Base-by-base conservation (phyloP, 2,113 vertebrate species). In the Macquaria ambigua region DNA sequence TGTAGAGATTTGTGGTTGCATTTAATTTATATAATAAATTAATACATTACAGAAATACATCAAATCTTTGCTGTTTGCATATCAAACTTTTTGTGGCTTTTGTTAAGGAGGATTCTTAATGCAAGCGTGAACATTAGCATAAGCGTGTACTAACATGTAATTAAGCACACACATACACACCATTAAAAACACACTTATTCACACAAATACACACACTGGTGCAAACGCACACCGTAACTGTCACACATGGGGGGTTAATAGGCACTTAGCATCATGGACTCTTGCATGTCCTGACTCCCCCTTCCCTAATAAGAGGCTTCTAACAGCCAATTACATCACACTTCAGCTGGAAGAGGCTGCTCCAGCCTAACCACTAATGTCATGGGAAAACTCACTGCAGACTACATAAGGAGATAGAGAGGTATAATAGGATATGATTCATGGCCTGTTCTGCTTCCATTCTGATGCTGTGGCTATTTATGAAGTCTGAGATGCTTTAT, bases 311-410 rank as follows among this genome's bases (percentile, higher is more conserved):
- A 77, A 88, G 74, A 85, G 84, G 68, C 74, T 84, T 89, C 77
- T 74, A 93, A 92, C 70, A 61, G 77, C 80, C 82, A 90, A 68
- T 92, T 92, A 83, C 83, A 69, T 88, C 87, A 74, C 83, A 87
- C 76, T 84, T 84, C 70, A 89, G 79, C 73, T 85, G 80, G 34
- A 73, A 28, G 58, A 81, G 43, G 64, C 64, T 21, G 37, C 81
- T 83, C 34, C 25, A 41, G 48, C 73, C 74, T 21, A 85, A 81
- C 71, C 78, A 61, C 81, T 71, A 78, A 89, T 87, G 63, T 69
- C 66, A 28, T 55, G 43, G 34, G 52, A 73, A 86, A 92, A 84
- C 16, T 46, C 62, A 53, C 12, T 55, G 28, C 43, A 74, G 37
- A 28, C 76, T n/a, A 31, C 28, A 0, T 39, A 18, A 64, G 50